These are phyloP conservation scores for Polymixis flavicincta DNA, from an alignment of 2,888 invertebrate species.

Conservation along the genomic window DNA sequence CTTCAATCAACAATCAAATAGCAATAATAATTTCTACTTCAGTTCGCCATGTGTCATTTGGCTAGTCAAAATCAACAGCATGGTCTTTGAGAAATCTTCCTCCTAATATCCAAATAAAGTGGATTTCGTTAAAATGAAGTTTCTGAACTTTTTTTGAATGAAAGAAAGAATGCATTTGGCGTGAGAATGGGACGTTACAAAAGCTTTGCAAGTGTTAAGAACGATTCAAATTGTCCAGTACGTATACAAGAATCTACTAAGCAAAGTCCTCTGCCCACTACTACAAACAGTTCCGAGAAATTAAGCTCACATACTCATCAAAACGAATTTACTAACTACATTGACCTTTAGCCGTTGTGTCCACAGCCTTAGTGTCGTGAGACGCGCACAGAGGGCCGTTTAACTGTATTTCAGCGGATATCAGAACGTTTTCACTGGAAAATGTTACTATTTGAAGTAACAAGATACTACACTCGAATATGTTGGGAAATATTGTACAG, in stretches of 20 bases:
- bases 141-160: constrained; percentile 58
- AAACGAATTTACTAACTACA: neutral
- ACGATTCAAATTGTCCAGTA: neutral
- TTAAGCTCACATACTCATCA: constrained; percentile 6
- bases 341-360: constrained; percentile 20
- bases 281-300: constrained; percentile 1
- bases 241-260: neutral
- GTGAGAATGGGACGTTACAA: constrained; percentile 43
- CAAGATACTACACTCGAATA: constrained; percentile 30
- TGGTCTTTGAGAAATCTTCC: neutral
- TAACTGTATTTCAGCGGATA: constrained; percentile 57
- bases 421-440: constrained; percentile 56
- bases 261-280: neutral
- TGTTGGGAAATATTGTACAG: constrained; percentile 6
- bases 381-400: constrained; percentile 50
- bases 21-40: neutral
- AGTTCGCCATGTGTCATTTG: neutral
- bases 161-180: constrained; percentile 61
- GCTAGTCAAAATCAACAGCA: neutral
- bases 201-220: neutral
- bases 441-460: constrained; percentile 45
- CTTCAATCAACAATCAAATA: neutral
- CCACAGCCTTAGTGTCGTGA: constrained; percentile 30
- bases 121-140: constrained; percentile 59
- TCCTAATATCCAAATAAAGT: no score